Percentiles rank a stretch among this genome's conserved stretches.
phyloP scores from a whole-genome alignment of 2,888 invertebrate genomes.

The Patella caerulea region DNA sequence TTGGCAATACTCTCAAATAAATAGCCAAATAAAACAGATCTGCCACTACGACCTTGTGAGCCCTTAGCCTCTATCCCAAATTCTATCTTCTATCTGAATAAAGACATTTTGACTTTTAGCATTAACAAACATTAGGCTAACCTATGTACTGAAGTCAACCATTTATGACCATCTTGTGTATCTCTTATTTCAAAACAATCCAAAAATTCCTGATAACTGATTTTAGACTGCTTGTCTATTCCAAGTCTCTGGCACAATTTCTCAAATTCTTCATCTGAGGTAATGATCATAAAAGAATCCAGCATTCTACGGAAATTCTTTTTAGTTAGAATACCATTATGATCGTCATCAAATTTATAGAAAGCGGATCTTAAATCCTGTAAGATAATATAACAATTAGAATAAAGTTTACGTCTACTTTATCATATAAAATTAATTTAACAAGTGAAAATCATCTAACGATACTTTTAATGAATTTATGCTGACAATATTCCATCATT shows the following conservation, averaged over 20 bases:
- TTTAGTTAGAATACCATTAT: conserved; percentile 62
- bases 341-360: conserved; percentile 69
- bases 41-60: no score
- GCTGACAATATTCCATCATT: no score
- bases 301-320: conserved; percentile 64
- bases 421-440: neutral
- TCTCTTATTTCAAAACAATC: conserved; percentile 67
- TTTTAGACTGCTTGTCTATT: conserved; percentile 50
- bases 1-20: no score
- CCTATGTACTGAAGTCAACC: conserved; percentile 68
- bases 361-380: conserved; percentile 68
- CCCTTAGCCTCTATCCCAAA: neutral
- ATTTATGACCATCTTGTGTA: conserved; percentile 66
- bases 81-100: neutral
- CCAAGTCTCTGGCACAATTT: conserved; percentile 62
- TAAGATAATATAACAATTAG: conserved; percentile 23
- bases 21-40: no score
- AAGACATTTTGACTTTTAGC: neutral
- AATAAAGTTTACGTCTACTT: neutral
- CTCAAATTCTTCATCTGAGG: conserved; percentile 64
- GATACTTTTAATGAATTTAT: no score
- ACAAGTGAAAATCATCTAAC: no score
- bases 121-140: conserved; percentile 29
- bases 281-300: conserved; percentile 65
- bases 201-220: conserved; percentile 66